Base-by-base conservation (phyloP, 37 sponge, comb jelly and placozoan species). In the Agelas oroides region DNA sequence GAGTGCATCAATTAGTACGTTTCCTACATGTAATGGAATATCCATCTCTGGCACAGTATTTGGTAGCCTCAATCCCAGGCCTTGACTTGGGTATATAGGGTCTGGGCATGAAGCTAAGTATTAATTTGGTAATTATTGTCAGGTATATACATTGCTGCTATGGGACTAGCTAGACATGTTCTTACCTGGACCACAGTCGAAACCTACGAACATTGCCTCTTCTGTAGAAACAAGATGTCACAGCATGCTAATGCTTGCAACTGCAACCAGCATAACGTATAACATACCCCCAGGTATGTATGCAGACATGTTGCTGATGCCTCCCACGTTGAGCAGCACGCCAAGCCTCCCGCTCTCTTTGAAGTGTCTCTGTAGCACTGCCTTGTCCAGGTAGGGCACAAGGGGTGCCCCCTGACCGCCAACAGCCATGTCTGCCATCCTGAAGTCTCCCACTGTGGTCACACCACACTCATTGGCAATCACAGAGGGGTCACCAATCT, bases 361-460 rank as follows among this genome's bases (percentile, higher is more conserved):
- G 61, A 65, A 76, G 53, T 75, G 72, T 15, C 70, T 53, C 70
- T 74, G 56, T 8, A 87, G 81, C 16, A 92, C 1, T 0, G 79
- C 78, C 65, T 68, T 19, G 76, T 92, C 93, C 52, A 92, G 64
- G 34, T 81, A 88, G 6, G 93, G 93, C 19, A 92, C 81, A 1
- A 92, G 72, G 12, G 93, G 93, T n/a, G 93, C 93, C 2, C 93
- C 93, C 66, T 92, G 85, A 20, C 93, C 93, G 18, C 93, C 93
- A 3, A 79, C 80, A 24, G 88, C 71, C 85, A 88, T 92, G 74
- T 92, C 93, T 11, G 93, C 88, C 24, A 68, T 16, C 23, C 93
- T 77, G 80, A 92, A 92, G 74, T 92, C 93, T 18, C 93, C 89
- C 34, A 92, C 85, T n/a, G 89, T 92, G 69, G 79, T 78, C 3